Conservation (phyloP, 2,797 vertebrate species). For the Neopelma chrysocephalum region DNA sequence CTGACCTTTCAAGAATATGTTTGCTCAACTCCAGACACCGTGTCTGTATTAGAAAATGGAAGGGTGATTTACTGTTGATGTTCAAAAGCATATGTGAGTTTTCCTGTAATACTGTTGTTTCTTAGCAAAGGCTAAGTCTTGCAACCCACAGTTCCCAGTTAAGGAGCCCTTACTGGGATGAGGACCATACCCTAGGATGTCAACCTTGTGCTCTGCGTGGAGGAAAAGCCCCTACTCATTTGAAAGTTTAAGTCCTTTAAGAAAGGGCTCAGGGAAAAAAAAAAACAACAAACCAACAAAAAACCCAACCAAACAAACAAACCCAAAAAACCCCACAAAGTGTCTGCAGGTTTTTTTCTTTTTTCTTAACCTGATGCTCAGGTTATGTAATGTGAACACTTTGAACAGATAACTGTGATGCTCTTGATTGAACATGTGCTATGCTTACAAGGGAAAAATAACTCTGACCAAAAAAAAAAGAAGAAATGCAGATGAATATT, state of each 20-base stretch:
- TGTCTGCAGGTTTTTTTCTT: background rate
- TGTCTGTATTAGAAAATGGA: constrained; percentile 35
- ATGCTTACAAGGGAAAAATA: background rate
- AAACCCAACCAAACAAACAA: background rate
- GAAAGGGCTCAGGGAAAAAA: background rate
- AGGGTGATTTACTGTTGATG: background rate
- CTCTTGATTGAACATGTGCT: background rate
- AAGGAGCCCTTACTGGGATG: background rate
- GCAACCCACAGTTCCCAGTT: background rate
- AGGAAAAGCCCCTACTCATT: background rate
- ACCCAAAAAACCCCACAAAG: background rate
- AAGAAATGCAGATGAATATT: background rate
- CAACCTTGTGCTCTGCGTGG: background rate
- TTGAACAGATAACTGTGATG: background rate
- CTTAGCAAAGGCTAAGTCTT: background rate
- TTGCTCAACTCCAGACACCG: constrained; percentile 11
- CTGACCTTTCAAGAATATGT: constrained; percentile 36
- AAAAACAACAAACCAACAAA: too few relatives aligned
- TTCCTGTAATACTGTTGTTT: background rate
- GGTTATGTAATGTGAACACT: background rate
- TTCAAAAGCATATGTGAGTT: background rate
- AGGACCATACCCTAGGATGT: background rate
- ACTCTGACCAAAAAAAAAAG: background rate
- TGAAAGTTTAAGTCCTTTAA: background rate
- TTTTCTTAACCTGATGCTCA: background rate